Evolutionary conservation across 2,888 invertebrate genomes (phyloP).

Genomic region (Bursaphelenchus okinawaensis): DNA sequence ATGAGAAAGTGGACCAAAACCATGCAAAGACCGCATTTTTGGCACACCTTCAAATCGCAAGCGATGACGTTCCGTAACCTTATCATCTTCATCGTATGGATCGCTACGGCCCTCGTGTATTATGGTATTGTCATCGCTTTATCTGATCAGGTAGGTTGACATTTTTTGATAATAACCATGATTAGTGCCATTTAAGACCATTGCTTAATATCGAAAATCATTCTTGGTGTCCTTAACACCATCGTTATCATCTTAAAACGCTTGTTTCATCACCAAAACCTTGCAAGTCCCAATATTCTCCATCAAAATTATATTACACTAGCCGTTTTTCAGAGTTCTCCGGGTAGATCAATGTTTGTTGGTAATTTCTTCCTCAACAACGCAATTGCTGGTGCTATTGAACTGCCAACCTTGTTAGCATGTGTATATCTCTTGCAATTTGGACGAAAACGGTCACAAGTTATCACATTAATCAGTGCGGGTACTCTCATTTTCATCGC

Average conservation of each 20-base stretch:
- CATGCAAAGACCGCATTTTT: conserved; percentile 45
- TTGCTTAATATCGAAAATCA: too few species aligned
- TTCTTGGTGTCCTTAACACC: too few species aligned
- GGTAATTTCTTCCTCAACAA: conserved; percentile 58
- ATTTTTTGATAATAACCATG: neutral
- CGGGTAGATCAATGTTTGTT: conserved; percentile 40
- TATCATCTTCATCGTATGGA: conserved; percentile 50
- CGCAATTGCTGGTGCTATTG: conserved; percentile 54
- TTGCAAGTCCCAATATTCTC: too few species aligned
- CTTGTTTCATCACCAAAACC: too few species aligned
- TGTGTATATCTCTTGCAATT: conserved; percentile 55
- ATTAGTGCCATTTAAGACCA: too few species aligned
- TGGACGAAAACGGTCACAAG: conserved; percentile 52
- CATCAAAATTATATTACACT: too few species aligned
- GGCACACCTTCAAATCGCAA: conserved; percentile 45
- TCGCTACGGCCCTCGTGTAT: conserved; percentile 56
- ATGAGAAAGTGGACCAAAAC: conserved; percentile 46
- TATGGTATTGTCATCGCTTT: conserved; percentile 56
- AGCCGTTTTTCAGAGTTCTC: conserved; percentile 27
- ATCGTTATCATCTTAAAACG: too few species aligned
- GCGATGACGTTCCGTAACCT: conserved; percentile 43
- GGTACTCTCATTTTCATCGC: conserved; percentile 52
- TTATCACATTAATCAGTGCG: conserved; percentile 49
- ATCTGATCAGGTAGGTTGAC: conserved; percentile 38
- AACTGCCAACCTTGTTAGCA: conserved; percentile 52